These are phyloP conservation scores for Leptopilina boulardi DNA, from an alignment of 1,140 invertebrate species.

Conservation along the genomic window DNA sequence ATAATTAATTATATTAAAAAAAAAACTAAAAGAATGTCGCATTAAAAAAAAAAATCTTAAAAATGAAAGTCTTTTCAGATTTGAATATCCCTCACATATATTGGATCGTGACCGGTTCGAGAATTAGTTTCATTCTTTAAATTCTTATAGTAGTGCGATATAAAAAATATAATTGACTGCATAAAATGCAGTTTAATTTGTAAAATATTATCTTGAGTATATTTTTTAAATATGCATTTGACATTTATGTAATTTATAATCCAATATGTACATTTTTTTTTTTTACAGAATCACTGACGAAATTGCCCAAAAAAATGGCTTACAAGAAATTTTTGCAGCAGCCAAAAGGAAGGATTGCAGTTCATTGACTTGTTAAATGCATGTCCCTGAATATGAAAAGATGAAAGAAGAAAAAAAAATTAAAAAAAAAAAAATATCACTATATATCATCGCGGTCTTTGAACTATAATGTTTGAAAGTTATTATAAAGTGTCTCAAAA, in stretches of 20 bases:
- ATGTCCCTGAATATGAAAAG: neutral
- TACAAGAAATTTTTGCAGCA: slow-evolving; percentile 65
- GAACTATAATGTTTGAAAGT: slow-evolving; percentile 15
- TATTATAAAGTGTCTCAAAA: slow-evolving; percentile 21
- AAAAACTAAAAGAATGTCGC: neutral
- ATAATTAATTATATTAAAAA: neutral
- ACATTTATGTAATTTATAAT: slow-evolving; percentile 5
- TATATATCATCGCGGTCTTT: slow-evolving; percentile 8
- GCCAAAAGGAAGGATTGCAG: slow-evolving; percentile 66
- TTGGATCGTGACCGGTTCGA: neutral
- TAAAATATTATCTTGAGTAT: neutral
- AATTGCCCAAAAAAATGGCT: slow-evolving; percentile 58
- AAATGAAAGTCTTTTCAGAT: slow-evolving; percentile 4
- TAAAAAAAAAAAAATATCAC: neutral
- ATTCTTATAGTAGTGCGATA: neutral
- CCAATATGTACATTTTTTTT: neutral
- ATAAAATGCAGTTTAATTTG: neutral
- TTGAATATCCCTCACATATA: neutral
- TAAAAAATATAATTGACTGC: no score
- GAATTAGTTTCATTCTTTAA: neutral
- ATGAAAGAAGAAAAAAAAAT: slow-evolving; percentile 35
- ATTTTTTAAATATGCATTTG: neutral
- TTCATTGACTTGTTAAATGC: slow-evolving; percentile 43
- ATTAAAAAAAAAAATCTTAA: neutral
- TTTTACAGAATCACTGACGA: slow-evolving; percentile 61